Base-by-base conservation (phyloP, 2,888 invertebrate genomes). In the Pachymerium ferrugineum region DNA sequence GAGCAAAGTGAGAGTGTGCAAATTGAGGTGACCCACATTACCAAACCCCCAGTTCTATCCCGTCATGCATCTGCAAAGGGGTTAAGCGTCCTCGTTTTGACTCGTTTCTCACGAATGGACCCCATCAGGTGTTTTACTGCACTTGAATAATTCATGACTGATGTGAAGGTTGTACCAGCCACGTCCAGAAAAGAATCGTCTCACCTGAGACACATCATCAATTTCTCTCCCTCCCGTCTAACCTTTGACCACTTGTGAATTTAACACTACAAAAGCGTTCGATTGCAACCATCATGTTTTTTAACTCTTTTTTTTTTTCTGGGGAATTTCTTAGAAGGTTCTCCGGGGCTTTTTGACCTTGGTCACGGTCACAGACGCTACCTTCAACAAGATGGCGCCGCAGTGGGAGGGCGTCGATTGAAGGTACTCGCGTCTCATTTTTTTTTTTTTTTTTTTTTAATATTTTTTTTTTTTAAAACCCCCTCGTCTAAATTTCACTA, bases 351-450 rank as follows among this genome's bases (percentile, higher is more conserved):
- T 16, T 42, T 42, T 42, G 42, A 42, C 42, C 42, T 42, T 42
- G 42, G 42, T 42, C 42, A 42, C 42, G 42, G 42, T 42, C 42
- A 42, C 42, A 42, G 42, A 42, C 42, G 42, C 42, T 42, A 42
- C 42, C 8, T 14, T 42, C 42, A 42, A 42, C n/a, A n/a, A n/a
- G n/a, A n/a, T n/a, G n/a, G n/a, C n/a, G n/a, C n/a, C n/a, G n/a
- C n/a, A n/a, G n/a, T n/a, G n/a, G n/a, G 42, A 42, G 12, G 42
- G 42, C 42, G 42, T 12, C 42, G 42, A 42, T 42, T 16, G n/a
- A 14, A 3, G 42, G 6, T 42, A 16, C 42, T 42, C 42, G 42
- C 42, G 42, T 16, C 6, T 42, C n/a, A n/a, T 3, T 3, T n/a
- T 14, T 14, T n/a, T 42, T 42, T 42, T 42, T 42, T 42, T n/a